Evolutionary conservation across 2,888 invertebrate species (phyloP).

Genomic region (Pharmacophagus antenor): DNA sequence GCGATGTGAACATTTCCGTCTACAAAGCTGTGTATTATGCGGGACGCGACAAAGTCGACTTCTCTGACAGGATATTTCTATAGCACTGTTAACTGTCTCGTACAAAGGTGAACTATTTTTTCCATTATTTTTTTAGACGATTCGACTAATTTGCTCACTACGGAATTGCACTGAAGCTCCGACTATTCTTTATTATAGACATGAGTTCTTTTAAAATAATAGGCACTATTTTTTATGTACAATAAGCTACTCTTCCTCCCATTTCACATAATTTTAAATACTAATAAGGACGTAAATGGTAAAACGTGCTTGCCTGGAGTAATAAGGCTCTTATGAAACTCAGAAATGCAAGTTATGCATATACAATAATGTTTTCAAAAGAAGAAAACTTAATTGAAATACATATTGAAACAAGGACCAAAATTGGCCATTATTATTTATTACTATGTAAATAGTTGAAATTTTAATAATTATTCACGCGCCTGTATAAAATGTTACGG

Average conservation of each 20-base stretch:
- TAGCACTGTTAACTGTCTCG: conserved; percentile 29
- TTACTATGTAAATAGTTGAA: too few species aligned
- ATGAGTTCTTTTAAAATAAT: neutral
- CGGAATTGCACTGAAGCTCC: neutral
- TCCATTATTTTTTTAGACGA: neutral
- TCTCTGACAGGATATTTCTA: conserved; percentile 34
- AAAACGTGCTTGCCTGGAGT: neutral
- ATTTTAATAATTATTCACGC: too few species aligned
- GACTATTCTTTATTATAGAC: neutral
- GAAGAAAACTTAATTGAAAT: too few species aligned
- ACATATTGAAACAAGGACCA: too few species aligned
- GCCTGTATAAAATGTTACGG: too few species aligned
- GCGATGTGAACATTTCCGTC: conserved; percentile 33
- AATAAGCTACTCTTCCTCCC: neutral
- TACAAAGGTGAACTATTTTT: conserved; percentile 26
- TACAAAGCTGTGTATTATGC: conserved; percentile 34
- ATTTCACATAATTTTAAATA: neutral
- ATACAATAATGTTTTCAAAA: too few species aligned
- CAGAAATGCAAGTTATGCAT: too few species aligned
- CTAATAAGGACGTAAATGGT: neutral
- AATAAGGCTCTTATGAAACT: too few species aligned
- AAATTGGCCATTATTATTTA: too few species aligned
- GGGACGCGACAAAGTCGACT: conserved; percentile 33
- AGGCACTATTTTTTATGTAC: neutral
- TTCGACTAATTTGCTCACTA: conserved; percentile 19